These are phyloP conservation scores for Cephalopterus ornatus DNA, from an alignment of 2,113 vertebrate species.

Conservation along the genomic window DNA sequence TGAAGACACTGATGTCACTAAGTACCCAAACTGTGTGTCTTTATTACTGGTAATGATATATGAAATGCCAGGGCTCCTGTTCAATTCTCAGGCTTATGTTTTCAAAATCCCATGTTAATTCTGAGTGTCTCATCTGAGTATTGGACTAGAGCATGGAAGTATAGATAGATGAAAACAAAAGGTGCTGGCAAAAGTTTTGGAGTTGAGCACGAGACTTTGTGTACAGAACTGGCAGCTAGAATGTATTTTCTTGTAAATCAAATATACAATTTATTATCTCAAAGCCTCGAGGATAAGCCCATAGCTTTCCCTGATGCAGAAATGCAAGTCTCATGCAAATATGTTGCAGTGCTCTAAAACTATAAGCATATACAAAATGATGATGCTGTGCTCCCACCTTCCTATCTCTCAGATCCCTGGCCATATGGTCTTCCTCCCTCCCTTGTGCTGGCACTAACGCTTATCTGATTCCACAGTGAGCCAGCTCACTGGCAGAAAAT, in stretches of 20 bases:
- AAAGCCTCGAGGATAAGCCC: neutral
- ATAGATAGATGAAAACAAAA: neutral
- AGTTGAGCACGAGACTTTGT: neutral
- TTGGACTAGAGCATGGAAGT: neutral
- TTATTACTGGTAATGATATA: neutral
- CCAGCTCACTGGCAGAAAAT: neutral
- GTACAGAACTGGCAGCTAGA: neutral
- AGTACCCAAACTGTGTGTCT: neutral
- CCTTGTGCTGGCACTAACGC: neutral
- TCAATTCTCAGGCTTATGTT: neutral
- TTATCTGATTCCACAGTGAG: neutral
- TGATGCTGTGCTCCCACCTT: constrained; percentile 1
- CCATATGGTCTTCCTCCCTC: constrained; percentile 33
- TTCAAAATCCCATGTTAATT: neutral
- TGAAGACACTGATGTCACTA: neutral
- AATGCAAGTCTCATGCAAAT: neutral
- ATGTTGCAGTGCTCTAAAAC: neutral
- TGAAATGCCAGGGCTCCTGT: neutral
- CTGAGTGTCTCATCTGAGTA: neutral
- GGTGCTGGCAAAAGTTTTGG: neutral
- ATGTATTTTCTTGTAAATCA: neutral
- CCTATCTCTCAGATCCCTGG: neutral
- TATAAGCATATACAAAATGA: neutral
- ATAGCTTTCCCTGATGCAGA: neutral
- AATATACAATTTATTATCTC: neutral